Conservation (phyloP, 2,797 vertebrate species). For the Orestias chungarensis region DNA sequence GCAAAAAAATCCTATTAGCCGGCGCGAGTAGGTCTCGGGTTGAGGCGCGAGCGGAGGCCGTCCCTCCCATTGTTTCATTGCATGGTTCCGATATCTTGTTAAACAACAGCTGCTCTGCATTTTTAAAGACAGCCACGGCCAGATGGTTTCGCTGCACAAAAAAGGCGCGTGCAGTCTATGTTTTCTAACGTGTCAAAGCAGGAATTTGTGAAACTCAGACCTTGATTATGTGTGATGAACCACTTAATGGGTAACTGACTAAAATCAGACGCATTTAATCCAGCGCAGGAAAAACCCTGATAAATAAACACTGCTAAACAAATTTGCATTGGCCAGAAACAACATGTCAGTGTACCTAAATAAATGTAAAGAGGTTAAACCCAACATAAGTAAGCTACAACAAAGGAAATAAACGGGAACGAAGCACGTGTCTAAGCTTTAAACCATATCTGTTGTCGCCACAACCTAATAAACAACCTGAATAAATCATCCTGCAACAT, state of each 20-base stretch:
- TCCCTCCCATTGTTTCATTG: slow-evolving; percentile 13
- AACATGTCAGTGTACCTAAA: background rate
- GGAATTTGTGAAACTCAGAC: background rate
- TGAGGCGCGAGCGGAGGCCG: slow-evolving; percentile 20
- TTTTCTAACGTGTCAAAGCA: background rate
- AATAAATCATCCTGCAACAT: background rate
- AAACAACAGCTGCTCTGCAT: slow-evolving; percentile 37
- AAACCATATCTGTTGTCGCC: background rate
- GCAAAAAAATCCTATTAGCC: slow-evolving; percentile 33
- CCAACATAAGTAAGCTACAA: slow-evolving; percentile 15
- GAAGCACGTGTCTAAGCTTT: background rate
- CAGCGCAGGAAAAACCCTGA: background rate
- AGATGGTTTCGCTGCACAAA: background rate
- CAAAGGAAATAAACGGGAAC: slow-evolving; percentile 26
- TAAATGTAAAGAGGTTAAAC: background rate
- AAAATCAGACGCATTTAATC: background rate
- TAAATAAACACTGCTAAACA: background rate
- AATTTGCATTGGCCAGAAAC: background rate
- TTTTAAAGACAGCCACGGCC: slow-evolving; percentile 22
- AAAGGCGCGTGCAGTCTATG: no score
- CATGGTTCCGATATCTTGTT: slow-evolving; percentile 22
- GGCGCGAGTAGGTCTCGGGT: slow-evolving; percentile 23
- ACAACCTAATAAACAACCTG: slow-evolving; percentile 3
- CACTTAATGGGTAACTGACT: background rate
- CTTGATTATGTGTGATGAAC: background rate